These are phyloP conservation scores for Phataginus tetradactyla DNA, from an alignment of 2,797 vertebrate genomes.

Conservation along the genomic window DNA sequence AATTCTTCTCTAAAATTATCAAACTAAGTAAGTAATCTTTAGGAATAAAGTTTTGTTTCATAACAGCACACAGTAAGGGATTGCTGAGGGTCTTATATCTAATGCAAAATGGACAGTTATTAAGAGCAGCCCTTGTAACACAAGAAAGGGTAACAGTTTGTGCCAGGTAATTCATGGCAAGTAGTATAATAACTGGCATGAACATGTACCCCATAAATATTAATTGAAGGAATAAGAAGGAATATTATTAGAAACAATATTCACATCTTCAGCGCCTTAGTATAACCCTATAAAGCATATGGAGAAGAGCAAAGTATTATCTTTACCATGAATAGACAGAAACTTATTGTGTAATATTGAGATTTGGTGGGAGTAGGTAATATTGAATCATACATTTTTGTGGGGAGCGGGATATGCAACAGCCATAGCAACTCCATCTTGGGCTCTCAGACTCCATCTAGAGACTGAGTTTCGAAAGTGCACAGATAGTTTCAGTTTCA, in stretches of 20 bases:
- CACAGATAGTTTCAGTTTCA: too few relatives aligned
- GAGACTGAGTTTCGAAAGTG: too few relatives aligned
- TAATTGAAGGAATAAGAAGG: background rate
- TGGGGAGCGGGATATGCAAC: too few relatives aligned
- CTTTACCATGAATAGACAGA: background rate
- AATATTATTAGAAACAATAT: background rate
- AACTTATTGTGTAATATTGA: background rate
- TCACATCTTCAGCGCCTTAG: background rate
- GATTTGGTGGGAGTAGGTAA: background rate
- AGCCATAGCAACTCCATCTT: too few relatives aligned
- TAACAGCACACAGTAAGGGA: background rate
- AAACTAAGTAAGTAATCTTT: background rate
- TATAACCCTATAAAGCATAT: background rate
- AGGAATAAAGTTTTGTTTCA: background rate
- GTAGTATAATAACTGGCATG: background rate
- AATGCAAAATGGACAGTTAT: background rate
- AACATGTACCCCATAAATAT: background rate
- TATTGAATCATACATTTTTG: background rate
- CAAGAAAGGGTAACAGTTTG: background rate
- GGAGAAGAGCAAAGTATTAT: background rate
- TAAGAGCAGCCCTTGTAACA: background rate
- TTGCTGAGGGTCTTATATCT: background rate
- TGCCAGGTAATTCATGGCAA: background rate
- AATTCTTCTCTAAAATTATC: background rate
- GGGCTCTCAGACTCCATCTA: too few relatives aligned